Base-by-base conservation (phyloP, 2,797 vertebrate genomes). In the Balearica regulorum region DNA sequence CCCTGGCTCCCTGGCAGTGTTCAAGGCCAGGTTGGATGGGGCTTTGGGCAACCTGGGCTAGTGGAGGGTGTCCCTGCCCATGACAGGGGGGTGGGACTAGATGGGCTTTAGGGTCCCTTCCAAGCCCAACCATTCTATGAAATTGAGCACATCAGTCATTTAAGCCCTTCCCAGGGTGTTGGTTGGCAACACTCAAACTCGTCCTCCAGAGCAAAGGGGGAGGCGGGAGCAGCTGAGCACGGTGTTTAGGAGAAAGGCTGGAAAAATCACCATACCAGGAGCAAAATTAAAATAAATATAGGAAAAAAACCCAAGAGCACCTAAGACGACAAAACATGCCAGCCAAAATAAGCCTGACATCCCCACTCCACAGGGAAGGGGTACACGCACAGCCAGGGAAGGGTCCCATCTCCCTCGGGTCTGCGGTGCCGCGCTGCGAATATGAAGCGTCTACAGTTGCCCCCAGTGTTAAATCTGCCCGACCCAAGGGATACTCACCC, bases 291-390 rank as follows among this genome's bases (percentile, higher is more conserved):
- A 73, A 37, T 49, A 76, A 61, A 66, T 9, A 19, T 0, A 10
- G 6, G 2, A 4, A 10, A 60, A 25, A 6, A 29, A 48, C 10
- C 3, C 25, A 64, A 57, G 37, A 57, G 26, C n/a, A 48, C 39
- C 25, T 31, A 41, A 65, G 41, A 16, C 9, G 4, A 60, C 8
- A 46, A 60, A 43, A 33, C 0, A 17, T 3, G 7, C 33, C 20
- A 39, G 11, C 2, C 48, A 66, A 83, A 89, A 41, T 10, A 7
- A 80, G 2, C 33, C 64, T 33, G 46, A 60, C 3, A 7, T 29
- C 41, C 11, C 29, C 17, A 9, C 0, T 0, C 11, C 4, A 1
- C 55, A 17, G 21, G 35, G 13, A 64, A 58, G 7, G 54, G 44
- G 14, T 10, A 29, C 37, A 20, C 3, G 35, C 39, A 7, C 57